Percentiles rank a stretch among this genome's conserved stretches.
Evolutionary conservation across 2,113 vertebrate species (phyloP).

Genomic region (Eupsittula cactorum): DNA sequence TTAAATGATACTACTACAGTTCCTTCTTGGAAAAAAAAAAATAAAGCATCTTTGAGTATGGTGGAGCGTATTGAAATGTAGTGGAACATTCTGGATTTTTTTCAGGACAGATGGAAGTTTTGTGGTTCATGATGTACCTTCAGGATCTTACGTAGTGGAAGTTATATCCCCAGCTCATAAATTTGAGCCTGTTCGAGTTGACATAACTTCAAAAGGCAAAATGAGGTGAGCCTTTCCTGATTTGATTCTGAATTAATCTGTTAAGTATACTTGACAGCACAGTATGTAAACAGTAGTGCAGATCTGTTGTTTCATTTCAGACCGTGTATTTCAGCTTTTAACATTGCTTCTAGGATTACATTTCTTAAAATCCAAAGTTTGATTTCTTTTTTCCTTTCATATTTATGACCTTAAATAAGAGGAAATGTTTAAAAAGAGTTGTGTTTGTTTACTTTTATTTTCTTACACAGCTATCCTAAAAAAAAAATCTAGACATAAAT

Average conservation of each 20-base stretch:
- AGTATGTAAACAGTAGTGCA: background rate
- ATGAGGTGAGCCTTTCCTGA: slow-evolving; percentile 85
- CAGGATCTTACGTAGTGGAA: slow-evolving; percentile 96
- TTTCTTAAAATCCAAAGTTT: background rate
- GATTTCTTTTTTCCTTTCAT: background rate
- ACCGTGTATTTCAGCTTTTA: background rate
- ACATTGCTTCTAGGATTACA: background rate
- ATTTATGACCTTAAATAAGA: background rate
- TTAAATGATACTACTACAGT: background rate
- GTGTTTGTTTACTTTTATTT: background rate
- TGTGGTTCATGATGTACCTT: slow-evolving; percentile 93
- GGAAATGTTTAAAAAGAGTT: background rate
- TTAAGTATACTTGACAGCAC: background rate
- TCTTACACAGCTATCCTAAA: background rate
- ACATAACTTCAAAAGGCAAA: slow-evolving; percentile 98
- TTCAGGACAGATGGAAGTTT: slow-evolving; percentile 95
- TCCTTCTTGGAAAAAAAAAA: background rate
- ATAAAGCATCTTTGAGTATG: background rate
- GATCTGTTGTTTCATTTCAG: background rate
- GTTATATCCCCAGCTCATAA: slow-evolving; percentile 88
- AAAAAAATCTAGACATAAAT: background rate
- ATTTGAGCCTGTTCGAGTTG: slow-evolving; percentile 95
- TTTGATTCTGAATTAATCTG: background rate
- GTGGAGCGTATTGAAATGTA: background rate
- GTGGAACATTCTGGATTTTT: background rate